A percentile compares a stretch with the other conserved stretches of the same genome.
Conservation (phyloP, 1,140 invertebrate species). For the Nymphalis io region DNA sequence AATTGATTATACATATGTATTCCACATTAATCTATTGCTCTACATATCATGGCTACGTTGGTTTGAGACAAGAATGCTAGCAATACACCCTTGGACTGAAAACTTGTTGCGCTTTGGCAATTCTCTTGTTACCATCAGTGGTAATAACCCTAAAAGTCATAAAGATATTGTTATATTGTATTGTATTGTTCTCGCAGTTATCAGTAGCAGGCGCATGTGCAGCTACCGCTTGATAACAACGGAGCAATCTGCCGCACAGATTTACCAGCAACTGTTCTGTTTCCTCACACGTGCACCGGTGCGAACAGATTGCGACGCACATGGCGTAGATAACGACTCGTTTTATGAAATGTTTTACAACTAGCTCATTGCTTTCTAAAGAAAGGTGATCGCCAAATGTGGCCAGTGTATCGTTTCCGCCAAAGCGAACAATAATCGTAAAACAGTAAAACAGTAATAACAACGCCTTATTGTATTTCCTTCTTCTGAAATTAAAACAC, state of each 20-base stretch:
- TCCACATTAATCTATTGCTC: no score
- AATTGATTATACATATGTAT: no score
- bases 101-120: no score
- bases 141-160: no score
- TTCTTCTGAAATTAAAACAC: conserved; percentile 30
- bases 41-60: no score
- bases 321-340: conserved; percentile 60
- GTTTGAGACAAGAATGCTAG: no score
- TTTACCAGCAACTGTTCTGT: conserved; percentile 56
- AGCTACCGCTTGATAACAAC: conserved; percentile 43
- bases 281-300: conserved; percentile 65
- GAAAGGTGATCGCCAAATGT: conserved; percentile 76
- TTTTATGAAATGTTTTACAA: conserved; percentile 76
- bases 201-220: conserved; percentile 15
- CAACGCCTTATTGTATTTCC: conserved; percentile 40
- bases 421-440: conserved; percentile 48
- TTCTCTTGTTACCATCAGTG: no score
- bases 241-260: conserved; percentile 67
- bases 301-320: conserved; percentile 51
- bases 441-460: conserved; percentile 58
- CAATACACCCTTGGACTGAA: no score
- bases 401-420: conserved; percentile 50
- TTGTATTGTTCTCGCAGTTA: conserved; percentile 4
- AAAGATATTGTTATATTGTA: not conserved
- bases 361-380: conserved; percentile 63